Base-by-base conservation (phyloP, 2,797 vertebrate genomes). In the Pogonophryne albipinna region DNA sequence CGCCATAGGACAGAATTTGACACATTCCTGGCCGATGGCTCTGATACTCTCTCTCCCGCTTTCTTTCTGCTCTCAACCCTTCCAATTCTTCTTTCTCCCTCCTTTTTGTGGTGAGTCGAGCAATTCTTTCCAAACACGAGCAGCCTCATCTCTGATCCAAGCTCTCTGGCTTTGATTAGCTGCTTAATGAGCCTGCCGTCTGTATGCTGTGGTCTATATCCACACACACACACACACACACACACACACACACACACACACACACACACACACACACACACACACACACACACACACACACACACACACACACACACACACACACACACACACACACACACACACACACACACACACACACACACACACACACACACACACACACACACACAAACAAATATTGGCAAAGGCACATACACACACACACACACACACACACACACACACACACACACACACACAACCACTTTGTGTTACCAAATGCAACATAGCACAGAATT, bases 91-190 rank as follows among this genome's bases (percentile, higher is more conserved):
- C 85, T 78, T 79, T 79, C 84, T 89, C 87, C 78, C 82, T 89
- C 78, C 87, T 91, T 90, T 88, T 91, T 93, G 92, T 90, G 94
- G 93, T 83, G 85, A 92, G 91, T 89, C 83, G 85, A 92, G 92
- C 91, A 93, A 94, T 95, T 93, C 90, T 95, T 94, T 95, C 94
- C 94, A 92, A 94, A 93, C 91, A 94, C 94, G 92, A 90, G 84
- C 93, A 92, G 90, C 92, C 88, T 94, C 88, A 73, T 93, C 91
- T 94, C 85, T 90, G 88, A 93, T 94, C 91, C 94, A 94, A 94
- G 89, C 88, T 75, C 91, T 94, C 94, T 95, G 94, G 92, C 86
- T 93, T 94, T 94, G 90, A 95, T 95, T 95, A 95, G 93, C 86
- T 93, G 85, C 90, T 94, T 95, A 95, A 95, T 95, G 94, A 95